Evolutionary conservation across 2,797 vertebrate species (phyloP).

Genomic region (Pelobates cultripes): DNA sequence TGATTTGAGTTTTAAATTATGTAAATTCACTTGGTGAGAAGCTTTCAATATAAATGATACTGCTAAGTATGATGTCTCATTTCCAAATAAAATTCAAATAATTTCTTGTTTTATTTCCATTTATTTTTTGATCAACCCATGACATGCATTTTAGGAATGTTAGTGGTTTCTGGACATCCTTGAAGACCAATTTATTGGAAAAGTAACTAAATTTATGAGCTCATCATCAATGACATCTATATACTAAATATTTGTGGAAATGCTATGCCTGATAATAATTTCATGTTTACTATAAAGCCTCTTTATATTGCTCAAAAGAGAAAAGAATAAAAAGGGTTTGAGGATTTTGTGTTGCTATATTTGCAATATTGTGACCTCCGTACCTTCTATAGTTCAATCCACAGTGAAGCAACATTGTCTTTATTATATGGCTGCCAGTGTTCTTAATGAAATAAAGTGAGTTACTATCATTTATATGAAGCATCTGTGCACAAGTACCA

Average conservation of each 20-base stretch:
- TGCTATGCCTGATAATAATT: background rate
- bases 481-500: constrained; percentile 55
- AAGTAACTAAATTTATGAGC: background rate
- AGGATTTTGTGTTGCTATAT: background rate
- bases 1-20: background rate
- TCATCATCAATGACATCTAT: background rate
- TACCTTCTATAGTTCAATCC: constrained; percentile 31
- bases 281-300: background rate
- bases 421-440: constrained; percentile 26
- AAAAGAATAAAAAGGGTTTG: background rate
- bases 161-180: background rate
- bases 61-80: background rate
- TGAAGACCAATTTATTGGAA: background rate
- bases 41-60: background rate
- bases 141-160: constrained; percentile 20
- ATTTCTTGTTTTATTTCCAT: constrained; percentile 46
- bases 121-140: constrained; percentile 15
- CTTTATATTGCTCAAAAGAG: background rate
- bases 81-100: constrained; percentile 31
- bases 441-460: constrained; percentile 54
- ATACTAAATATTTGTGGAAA: background rate
- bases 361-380: constrained; percentile 6
- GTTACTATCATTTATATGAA: constrained; percentile 50
- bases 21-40: constrained; percentile 1
- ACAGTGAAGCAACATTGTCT: constrained; percentile 42